phyloP scores from a whole-genome alignment of 2,113 vertebrate species.

The Choloepus hoffmanni region DNA sequence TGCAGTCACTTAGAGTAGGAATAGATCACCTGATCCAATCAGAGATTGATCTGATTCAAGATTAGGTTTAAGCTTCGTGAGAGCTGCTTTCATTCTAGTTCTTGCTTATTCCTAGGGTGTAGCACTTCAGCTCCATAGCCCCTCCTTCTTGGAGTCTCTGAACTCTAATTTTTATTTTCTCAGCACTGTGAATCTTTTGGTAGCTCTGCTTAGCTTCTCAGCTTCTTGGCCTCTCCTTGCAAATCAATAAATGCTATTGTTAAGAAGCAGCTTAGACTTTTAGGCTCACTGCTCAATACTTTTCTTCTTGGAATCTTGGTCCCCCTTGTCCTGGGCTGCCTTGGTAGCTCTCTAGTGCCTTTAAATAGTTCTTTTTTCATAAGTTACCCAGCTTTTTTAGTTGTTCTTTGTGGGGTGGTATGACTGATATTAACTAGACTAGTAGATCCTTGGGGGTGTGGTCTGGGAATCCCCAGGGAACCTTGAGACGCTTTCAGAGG shows the following conservation, averaged over 20 bases:
- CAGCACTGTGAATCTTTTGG: background rate
- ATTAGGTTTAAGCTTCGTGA: background rate
- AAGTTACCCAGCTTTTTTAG: background rate
- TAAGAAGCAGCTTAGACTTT: background rate
- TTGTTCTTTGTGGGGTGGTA: background rate
- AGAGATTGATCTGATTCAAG: background rate
- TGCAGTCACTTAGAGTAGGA: background rate
- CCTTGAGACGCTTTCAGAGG: background rate
- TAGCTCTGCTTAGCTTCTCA: background rate
- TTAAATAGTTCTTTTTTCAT: constrained; percentile 17
- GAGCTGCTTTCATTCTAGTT: background rate
- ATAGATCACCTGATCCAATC: background rate
- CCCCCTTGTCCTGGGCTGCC: background rate
- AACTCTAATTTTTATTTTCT: background rate
- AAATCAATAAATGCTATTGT: background rate
- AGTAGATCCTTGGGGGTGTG: background rate
- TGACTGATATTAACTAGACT: background rate
- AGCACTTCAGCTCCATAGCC: background rate
- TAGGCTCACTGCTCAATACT: background rate
- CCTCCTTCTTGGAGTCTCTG: background rate
- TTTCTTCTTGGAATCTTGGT: background rate
- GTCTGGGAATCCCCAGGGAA: background rate
- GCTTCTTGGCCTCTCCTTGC: background rate
- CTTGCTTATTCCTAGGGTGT: background rate
- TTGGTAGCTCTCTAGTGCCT: background rate